Conservation (phyloP, 2,888 invertebrate species). For the Hymenopus coronatus region DNA sequence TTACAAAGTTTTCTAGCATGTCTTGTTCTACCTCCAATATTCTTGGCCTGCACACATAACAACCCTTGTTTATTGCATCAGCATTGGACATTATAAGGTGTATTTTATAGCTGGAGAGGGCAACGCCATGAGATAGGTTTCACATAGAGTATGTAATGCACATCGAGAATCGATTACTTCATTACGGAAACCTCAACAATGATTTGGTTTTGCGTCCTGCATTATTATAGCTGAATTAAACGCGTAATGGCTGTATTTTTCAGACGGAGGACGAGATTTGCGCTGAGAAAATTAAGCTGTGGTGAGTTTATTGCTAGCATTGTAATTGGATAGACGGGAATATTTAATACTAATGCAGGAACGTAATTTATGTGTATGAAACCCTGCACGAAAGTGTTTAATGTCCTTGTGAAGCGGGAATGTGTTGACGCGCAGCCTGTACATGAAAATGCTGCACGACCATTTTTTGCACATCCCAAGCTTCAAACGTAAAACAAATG, state of each 20-base stretch:
- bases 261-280: neutral
- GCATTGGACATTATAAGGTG: no score
- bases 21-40: neutral
- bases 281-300: neutral
- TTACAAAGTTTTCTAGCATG: neutral
- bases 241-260: neutral
- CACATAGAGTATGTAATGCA: no score
- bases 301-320: neutral
- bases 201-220: neutral
- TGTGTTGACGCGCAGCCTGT: no score
- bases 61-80: no score
- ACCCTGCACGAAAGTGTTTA: no score
- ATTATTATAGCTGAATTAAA: neutral
- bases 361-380: no score
- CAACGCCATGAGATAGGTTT: no score
- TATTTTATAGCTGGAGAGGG: no score
- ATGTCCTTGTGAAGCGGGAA: no score
- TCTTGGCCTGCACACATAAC: no score
- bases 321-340: neutral
- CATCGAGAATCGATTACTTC: neutral
- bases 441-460: no score
- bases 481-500: neutral
- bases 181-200: neutral
- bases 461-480: neutral
- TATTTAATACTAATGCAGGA: no score